Percentiles rank a stretch among this genome's conserved stretches.
Evolutionary conservation across 2,113 vertebrate species (phyloP).

Genomic region (Centrocercus urophasianus): DNA sequence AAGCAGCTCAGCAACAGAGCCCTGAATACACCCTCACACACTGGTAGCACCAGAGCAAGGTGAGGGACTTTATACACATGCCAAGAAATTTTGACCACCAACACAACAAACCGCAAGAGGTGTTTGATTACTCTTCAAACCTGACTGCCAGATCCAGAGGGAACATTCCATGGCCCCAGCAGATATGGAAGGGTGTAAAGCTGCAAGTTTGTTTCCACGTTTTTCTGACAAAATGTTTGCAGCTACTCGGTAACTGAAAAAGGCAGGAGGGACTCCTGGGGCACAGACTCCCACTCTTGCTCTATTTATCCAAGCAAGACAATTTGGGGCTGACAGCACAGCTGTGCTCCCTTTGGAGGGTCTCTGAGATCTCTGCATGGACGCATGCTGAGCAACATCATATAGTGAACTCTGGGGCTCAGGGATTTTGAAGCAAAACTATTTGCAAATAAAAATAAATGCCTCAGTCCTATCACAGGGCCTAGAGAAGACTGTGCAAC

Average conservation of each 20-base stretch:
- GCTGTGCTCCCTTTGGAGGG: not conserved
- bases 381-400: not conserved
- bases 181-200: not conserved
- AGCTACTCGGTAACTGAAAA: not conserved
- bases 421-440: not conserved
- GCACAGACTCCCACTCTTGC: not conserved
- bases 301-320: accelerated
- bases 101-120: not conserved
- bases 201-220: not conserved
- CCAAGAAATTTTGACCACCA: not conserved
- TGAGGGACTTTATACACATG: not conserved
- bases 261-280: accelerated
- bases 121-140: not conserved
- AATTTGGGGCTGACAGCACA: not conserved
- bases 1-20: not conserved
- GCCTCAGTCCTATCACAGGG: not conserved
- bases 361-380: not conserved
- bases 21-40: not conserved
- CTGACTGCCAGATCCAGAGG: not conserved
- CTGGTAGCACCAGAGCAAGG: not conserved
- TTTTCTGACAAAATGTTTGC: not conserved
- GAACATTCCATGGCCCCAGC: not conserved
- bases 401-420: not conserved
- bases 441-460: conserved; percentile 1
- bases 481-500: not conserved